phyloP scores from a whole-genome alignment of 2,797 vertebrate genomes.

The Sebastes variabilis region DNA sequence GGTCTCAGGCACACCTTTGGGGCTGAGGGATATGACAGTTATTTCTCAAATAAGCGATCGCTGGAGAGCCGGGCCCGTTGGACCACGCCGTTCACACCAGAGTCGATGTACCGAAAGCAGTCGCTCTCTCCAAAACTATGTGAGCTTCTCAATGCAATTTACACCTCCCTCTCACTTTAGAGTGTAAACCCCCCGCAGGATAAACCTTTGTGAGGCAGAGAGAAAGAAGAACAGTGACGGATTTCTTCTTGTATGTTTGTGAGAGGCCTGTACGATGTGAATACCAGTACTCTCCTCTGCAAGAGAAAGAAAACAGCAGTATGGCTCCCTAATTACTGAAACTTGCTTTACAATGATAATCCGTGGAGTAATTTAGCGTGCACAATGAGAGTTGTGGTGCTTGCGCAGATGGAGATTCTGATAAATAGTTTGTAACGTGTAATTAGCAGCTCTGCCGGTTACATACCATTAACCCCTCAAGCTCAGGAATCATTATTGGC shows the following conservation, averaged over 20 bases:
- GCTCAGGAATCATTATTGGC: constrained; percentile 96
- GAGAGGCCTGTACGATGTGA: constrained; percentile 50
- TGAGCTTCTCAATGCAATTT: constrained; percentile 72
- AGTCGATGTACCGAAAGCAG: constrained; percentile 28
- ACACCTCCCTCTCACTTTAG: constrained; percentile 71
- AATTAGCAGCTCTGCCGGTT: constrained; percentile 98
- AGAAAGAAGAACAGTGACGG: constrained; percentile 45
- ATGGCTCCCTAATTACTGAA: constrained; percentile 95
- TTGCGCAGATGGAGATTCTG: constrained; percentile 97
- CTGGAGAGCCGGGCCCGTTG: constrained; percentile 54
- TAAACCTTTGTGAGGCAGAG: constrained; percentile 44
- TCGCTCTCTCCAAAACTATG: constrained; percentile 25
- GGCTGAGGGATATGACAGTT: constrained; percentile 70
- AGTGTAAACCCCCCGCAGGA: constrained; percentile 66
- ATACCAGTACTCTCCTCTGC: constrained; percentile 66
- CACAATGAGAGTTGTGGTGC: constrained; percentile 92
- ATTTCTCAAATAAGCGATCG: constrained; percentile 73
- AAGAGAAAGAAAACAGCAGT: constrained; percentile 89
- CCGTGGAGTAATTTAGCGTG: constrained; percentile 99
- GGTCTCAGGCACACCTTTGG: constrained; percentile 77
- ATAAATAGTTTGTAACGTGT: constrained; percentile 99
- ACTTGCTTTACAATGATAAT: constrained; percentile 99
- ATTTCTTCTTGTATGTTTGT: constrained; percentile 42
- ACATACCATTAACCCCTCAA: constrained; percentile 99
- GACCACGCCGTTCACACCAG: constrained; percentile 34